These are phyloP conservation scores for Bothrops jararaca DNA, from an alignment of 2,113 vertebrate species.

Conservation along the genomic window DNA sequence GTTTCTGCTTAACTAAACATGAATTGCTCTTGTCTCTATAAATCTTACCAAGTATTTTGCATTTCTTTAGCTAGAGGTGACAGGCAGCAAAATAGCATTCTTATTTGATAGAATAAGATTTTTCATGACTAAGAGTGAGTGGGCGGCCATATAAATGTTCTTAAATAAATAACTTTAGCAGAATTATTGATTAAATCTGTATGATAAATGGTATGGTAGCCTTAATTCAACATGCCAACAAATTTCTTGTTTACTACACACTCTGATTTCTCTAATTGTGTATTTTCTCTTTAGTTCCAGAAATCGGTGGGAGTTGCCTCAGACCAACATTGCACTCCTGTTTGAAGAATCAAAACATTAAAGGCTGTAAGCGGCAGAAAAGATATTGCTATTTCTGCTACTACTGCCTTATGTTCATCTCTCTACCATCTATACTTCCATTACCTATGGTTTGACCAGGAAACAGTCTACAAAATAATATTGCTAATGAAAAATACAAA, in stretches of 20 bases:
- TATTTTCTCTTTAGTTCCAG: slow-evolving; percentile 48
- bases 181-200: neutral
- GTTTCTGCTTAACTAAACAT: neutral
- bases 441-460: neutral
- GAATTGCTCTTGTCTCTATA: neutral
- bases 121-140: neutral
- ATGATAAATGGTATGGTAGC: neutral
- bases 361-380: slow-evolving; percentile 23
- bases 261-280: slow-evolving; percentile 14
- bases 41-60: neutral
- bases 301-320: slow-evolving; percentile 48
- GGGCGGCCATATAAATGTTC: neutral
- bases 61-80: neutral
- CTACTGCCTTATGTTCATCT: neutral
- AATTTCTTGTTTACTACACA: neutral
- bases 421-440: neutral
- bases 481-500: slow-evolving; percentile 4
- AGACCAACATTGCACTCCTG: slow-evolving; percentile 17
- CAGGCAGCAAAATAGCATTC: no score
- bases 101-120: neutral
- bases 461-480: neutral
- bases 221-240: neutral
- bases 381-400: neutral
- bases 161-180: neutral
- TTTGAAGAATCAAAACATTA: slow-evolving; percentile 51